Evolutionary conservation across 2,888 invertebrate species (phyloP).

Genomic region (Rhagophthalmus giganteus): DNA sequence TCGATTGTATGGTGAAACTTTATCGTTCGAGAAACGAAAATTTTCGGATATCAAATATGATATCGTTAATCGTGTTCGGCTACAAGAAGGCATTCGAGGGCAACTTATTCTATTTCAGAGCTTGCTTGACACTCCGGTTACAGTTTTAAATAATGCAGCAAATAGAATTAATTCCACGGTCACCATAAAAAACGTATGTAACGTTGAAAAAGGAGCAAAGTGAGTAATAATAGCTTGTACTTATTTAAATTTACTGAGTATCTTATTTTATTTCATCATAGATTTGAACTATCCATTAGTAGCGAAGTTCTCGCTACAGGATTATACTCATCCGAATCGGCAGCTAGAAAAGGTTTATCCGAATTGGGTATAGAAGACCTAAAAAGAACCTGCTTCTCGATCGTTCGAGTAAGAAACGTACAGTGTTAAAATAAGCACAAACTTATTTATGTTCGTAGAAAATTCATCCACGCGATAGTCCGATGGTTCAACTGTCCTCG

Average conservation of each 20-base stretch:
- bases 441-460: slow-evolving; percentile 11
- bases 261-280: not conserved
- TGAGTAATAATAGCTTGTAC: not conserved
- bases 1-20: not conserved
- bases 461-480: slow-evolving; percentile 12
- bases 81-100: slow-evolving; percentile 12
- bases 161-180: slow-evolving; percentile 1
- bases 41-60: not conserved
- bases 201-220: not conserved
- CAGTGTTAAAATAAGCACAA: not conserved
- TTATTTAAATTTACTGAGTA: not conserved
- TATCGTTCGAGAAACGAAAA: not conserved
- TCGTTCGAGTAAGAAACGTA: slow-evolving; percentile 15
- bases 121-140: not conserved
- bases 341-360: slow-evolving; percentile 13
- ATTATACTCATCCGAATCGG: not conserved
- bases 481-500: slow-evolving; percentile 2
- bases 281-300: slow-evolving; percentile 8
- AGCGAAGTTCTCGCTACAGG: slow-evolving; percentile 13
- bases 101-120: slow-evolving; percentile 12
- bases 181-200: not conserved
- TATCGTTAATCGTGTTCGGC: slow-evolving; percentile 7
- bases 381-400: slow-evolving; percentile 20
- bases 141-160: slow-evolving; percentile 10
- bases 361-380: slow-evolving; percentile 14